Conservation (phyloP, 2,888 invertebrate genomes). For the Molanna angustata region DNA sequence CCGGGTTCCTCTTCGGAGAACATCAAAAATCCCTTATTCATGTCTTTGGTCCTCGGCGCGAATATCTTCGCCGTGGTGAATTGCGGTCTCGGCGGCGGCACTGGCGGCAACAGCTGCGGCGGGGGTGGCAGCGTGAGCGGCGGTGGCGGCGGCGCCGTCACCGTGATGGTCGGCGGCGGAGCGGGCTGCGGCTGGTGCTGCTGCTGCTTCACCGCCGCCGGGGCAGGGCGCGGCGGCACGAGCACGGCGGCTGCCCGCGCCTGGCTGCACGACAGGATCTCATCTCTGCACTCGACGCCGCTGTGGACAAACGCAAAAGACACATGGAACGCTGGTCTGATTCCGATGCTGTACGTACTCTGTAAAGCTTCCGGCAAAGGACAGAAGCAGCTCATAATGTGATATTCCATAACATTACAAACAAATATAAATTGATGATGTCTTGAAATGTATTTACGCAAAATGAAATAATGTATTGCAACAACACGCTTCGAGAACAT, state of each 20-base stretch:
- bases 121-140: constrained; percentile 43
- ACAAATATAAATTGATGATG: background rate
- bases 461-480: too few species aligned
- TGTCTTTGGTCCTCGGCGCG: constrained; percentile 82
- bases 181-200: constrained; percentile 43
- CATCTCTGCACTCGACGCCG: constrained; percentile 76
- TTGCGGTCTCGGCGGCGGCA: constrained; percentile 48
- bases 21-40: constrained; percentile 90
- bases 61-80: constrained; percentile 75
- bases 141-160: constrained; percentile 24
- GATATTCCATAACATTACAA: background rate
- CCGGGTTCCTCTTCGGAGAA: constrained; percentile 82
- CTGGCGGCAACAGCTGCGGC: constrained; percentile 35
- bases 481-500: too few species aligned
- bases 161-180: constrained; percentile 36
- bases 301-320: constrained; percentile 52
- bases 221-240: constrained; percentile 42
- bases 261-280: constrained; percentile 69
- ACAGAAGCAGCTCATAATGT: constrained; percentile 1
- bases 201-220: constrained; percentile 39
- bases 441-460: background rate
- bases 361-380: constrained; percentile 34
- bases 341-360: constrained; percentile 10
- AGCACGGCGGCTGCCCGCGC: constrained; percentile 36
- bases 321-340: constrained; percentile 31